phyloP scores from a whole-genome alignment of 1,140 invertebrate genomes.

The Phthorimaea operculella region DNA sequence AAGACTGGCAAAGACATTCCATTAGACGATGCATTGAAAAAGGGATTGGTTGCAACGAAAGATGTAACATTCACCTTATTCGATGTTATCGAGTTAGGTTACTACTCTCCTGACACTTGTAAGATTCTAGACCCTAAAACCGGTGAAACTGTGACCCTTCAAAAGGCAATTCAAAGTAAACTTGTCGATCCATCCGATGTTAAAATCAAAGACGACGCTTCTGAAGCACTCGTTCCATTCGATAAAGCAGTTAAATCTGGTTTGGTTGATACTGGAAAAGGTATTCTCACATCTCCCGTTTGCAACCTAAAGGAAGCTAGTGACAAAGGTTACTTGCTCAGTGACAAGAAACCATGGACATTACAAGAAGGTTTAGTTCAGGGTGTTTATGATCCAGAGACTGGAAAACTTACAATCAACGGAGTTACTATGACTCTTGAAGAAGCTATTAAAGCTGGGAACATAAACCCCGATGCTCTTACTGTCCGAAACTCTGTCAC shows the following conservation, averaged over 20 bases:
- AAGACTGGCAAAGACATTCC: constrained; percentile 74
- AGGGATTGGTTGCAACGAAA: constrained; percentile 77
- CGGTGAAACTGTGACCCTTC: constrained; percentile 78
- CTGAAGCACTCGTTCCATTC: constrained; percentile 74
- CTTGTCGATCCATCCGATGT: constrained; percentile 78
- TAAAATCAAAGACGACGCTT: constrained; percentile 79
- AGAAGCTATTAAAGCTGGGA: constrained; percentile 80
- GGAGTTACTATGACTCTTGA: constrained; percentile 79
- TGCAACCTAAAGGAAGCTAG: constrained; percentile 80
- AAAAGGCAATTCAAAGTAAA: constrained; percentile 76
- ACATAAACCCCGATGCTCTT: constrained; percentile 81
- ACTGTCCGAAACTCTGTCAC: constrained; percentile 83
- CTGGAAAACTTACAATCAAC: constrained; percentile 80
- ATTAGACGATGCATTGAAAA: constrained; percentile 76
- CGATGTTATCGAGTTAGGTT: constrained; percentile 81
- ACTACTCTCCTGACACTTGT: constrained; percentile 81
- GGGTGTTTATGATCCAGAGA: constrained; percentile 82
- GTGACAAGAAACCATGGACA: constrained; percentile 80
- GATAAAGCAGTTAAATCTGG: constrained; percentile 76
- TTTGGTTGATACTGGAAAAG: constrained; percentile 77
- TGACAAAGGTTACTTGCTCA: constrained; percentile 81
- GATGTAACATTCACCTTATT: constrained; percentile 76
- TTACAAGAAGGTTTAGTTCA: constrained; percentile 88
- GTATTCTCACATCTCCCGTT: constrained; percentile 75
- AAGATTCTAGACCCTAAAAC: constrained; percentile 83